These are phyloP conservation scores for Hecatera dysodea DNA, from an alignment of 2,888 invertebrate genomes.

Conservation along the genomic window DNA sequence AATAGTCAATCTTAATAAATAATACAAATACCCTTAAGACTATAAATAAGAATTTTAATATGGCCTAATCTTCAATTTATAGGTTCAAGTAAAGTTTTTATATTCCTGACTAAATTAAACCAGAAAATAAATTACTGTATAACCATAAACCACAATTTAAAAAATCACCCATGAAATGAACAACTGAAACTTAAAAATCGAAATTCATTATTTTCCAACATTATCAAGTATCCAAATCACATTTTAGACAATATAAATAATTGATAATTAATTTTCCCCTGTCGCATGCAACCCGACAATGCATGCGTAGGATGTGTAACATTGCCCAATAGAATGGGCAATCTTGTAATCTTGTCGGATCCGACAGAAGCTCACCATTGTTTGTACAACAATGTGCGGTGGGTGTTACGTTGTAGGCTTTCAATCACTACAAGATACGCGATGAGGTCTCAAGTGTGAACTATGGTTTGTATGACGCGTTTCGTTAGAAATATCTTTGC, in stretches of 20 bases:
- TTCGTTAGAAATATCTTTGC: too few relatives aligned
- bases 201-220: not conserved
- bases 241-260: slow-evolving; percentile 18
- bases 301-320: slow-evolving; percentile 39
- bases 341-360: slow-evolving; percentile 56
- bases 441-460: not conserved
- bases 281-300: slow-evolving; percentile 42
- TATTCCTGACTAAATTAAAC: not conserved
- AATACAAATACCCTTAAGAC: too few relatives aligned
- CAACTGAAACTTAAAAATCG: not conserved
- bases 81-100: not conserved
- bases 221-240: not conserved
- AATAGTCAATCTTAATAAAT: too few relatives aligned
- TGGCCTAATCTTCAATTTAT: too few relatives aligned
- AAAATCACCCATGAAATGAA: not conserved
- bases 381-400: slow-evolving; percentile 62
- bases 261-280: slow-evolving; percentile 43
- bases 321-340: slow-evolving; percentile 54
- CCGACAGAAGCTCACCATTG: slow-evolving; percentile 64
- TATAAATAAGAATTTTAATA: too few relatives aligned
- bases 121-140: not conserved
- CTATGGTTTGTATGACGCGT: not conserved
- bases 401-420: slow-evolving; percentile 49
- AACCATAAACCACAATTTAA: too few relatives aligned
- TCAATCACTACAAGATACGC: slow-evolving; percentile 31